phyloP scores from a whole-genome alignment of 2,797 vertebrate species.

The Carduelis carduelis region DNA sequence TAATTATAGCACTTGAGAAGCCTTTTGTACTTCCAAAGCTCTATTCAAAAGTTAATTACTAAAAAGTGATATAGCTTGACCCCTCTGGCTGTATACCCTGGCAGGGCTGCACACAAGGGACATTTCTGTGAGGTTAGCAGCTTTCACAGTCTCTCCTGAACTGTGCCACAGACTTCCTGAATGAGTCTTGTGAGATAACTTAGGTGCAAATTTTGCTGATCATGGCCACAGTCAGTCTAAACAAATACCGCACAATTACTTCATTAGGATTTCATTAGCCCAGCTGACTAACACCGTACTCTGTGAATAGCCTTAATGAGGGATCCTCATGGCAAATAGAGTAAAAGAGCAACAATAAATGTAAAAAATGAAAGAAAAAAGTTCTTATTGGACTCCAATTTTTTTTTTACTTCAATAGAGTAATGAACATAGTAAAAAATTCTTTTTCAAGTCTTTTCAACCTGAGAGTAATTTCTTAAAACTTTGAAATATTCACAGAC shows the following conservation, averaged over 20 bases:
- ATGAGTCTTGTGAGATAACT: constrained; percentile 22
- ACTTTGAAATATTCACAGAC: not conserved
- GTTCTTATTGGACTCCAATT: not conserved
- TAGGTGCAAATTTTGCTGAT: constrained; percentile 9
- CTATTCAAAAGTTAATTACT: constrained; percentile 15
- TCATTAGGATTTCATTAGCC: constrained; percentile 1
- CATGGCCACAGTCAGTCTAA: not conserved
- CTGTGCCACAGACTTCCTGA: not conserved
- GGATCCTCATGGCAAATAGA: not conserved
- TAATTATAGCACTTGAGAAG: constrained; percentile 8
- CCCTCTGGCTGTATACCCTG: not conserved
- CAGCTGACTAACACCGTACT: not conserved
- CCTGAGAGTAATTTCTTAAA: not conserved
- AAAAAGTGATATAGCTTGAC: constrained; percentile 24
- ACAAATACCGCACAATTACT: not conserved
- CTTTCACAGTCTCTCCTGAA: not conserved
- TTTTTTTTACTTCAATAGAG: not conserved
- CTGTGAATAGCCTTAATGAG: not conserved
- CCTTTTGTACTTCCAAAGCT: not conserved
- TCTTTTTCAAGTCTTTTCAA: not conserved
- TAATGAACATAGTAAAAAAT: not conserved
- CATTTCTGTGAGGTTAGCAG: not conserved
- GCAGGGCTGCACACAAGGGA: not conserved
- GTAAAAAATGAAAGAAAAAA: not conserved
- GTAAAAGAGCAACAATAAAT: not conserved